Conservation (phyloP, 2,113 vertebrate species). For the Pycnonotus jocosus region DNA sequence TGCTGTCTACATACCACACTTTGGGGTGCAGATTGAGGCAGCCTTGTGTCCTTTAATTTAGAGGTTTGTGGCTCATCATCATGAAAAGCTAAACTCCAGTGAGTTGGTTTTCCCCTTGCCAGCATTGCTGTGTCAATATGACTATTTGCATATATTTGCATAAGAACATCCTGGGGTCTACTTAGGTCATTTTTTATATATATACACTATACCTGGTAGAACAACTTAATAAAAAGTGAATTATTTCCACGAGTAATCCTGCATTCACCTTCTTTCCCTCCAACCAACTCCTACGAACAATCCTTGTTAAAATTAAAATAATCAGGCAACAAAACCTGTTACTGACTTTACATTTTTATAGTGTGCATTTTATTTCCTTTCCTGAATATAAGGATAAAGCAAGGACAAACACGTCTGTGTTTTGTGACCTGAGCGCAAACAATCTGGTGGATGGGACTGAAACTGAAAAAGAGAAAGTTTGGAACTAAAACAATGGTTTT, state of each 20-base stretch:
- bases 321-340: rapidly evolving
- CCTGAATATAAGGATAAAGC: not conserved
- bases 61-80: rapidly evolving
- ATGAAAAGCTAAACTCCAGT: not conserved
- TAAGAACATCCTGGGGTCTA: not conserved
- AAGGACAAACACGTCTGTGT: not conserved
- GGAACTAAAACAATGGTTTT: not conserved
- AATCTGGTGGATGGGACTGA: not conserved
- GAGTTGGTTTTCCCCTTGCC: rapidly evolving
- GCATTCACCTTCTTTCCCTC: not conserved
- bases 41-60: not conserved
- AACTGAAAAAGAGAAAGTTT: not conserved
- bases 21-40: not conserved
- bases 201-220: not conserved
- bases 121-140: not conserved
- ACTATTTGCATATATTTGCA: not conserved
- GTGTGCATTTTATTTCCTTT: not conserved
- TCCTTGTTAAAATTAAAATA: not conserved
- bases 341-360: not conserved
- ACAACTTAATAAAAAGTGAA: not conserved
- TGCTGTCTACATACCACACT: not conserved
- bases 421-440: not conserved
- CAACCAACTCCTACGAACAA: not conserved
- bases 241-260: not conserved
- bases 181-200: not conserved